phyloP scores from a whole-genome alignment of 2,888 invertebrate species.

The Ditula angustiorana region DNA sequence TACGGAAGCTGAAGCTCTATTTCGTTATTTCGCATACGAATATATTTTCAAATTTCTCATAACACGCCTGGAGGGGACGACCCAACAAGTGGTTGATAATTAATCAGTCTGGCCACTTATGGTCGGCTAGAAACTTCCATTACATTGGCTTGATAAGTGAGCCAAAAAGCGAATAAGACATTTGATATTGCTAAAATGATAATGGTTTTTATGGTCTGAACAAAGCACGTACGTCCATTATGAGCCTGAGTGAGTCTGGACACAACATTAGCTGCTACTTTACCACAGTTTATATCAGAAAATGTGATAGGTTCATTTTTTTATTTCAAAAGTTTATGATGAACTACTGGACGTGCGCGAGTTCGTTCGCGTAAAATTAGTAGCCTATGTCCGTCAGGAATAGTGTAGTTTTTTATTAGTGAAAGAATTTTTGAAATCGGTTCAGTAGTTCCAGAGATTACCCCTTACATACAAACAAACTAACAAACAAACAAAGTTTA shows the following conservation, averaged over 20 bases:
- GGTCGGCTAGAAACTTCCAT: not conserved
- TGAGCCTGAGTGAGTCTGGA: not conserved
- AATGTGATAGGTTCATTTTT: not conserved
- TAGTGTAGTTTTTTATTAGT: no score
- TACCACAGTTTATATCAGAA: not conserved
- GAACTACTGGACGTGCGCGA: not conserved
- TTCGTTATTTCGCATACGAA: not conserved
- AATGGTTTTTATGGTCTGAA: constrained; percentile 3
- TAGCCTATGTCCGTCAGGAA: no score
- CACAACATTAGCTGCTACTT: not conserved
- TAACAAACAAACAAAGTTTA: no score
- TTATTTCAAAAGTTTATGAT: not conserved
- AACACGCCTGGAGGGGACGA: constrained; percentile 14
- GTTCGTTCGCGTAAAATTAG: no score
- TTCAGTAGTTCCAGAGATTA: no score
- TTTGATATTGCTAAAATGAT: constrained; percentile 3
- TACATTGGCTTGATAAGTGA: constrained; percentile 1
- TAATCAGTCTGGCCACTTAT: constrained; percentile 17
- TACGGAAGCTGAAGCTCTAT: not conserved
- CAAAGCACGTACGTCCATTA: not conserved
- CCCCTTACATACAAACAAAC: no score
- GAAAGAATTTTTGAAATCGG: no score
- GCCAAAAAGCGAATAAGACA: constrained; percentile 1
- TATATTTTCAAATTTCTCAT: constrained; percentile 13
- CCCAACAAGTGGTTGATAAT: constrained; percentile 4